Base-by-base conservation (phyloP, 2,888 invertebrate genomes). In the Chrysotoxum bicinctum region DNA sequence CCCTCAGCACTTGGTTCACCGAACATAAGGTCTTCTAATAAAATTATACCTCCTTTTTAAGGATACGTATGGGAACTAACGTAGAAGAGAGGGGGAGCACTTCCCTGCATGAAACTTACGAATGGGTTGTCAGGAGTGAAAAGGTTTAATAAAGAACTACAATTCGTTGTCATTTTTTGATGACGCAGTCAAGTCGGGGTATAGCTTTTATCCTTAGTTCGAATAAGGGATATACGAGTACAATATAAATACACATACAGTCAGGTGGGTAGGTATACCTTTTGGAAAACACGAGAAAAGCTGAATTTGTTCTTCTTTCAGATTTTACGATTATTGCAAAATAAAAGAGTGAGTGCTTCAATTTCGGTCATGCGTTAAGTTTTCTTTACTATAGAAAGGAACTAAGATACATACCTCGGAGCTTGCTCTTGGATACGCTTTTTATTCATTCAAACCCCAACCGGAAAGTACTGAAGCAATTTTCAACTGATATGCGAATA, bases 261-360 rank as follows among this genome's bases (percentile, higher is more conserved):
- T 23, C 40, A 40, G n/a, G 3, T 14, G 9, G 19, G 4, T 45
- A 19, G 1, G 3, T 43, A 7, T 56, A 30, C 21, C 10, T 45
- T 37, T 52, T 8, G 14, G n/a, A n/a, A 23, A 35, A 26, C 66
- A 69, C 23, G 19, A 37, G 64, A 66, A 64, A 58, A 66, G 58
- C 81, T 58, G 64, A 81, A 82, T 82, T 82, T 83, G 82, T 83
- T 73, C 73, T 78, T 68, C 82, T 83, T 78, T 78, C 68, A 37
- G 78, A 73, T 83, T 83, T 83, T 83, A 83, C 78, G 82, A 73
- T 83, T 83, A 83, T 83, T 68, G 78, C 78, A 60, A 83, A 73
- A 83, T 83, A 78, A 83, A 83, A 83, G 78, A 73, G 78, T 77
- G 66, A 77, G 77, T 77, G 72, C 77, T 77, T 70, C 72, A 72